These are phyloP conservation scores for Leucoptera coffeella DNA, from an alignment of 2,888 invertebrate genomes.

Conservation along the genomic window DNA sequence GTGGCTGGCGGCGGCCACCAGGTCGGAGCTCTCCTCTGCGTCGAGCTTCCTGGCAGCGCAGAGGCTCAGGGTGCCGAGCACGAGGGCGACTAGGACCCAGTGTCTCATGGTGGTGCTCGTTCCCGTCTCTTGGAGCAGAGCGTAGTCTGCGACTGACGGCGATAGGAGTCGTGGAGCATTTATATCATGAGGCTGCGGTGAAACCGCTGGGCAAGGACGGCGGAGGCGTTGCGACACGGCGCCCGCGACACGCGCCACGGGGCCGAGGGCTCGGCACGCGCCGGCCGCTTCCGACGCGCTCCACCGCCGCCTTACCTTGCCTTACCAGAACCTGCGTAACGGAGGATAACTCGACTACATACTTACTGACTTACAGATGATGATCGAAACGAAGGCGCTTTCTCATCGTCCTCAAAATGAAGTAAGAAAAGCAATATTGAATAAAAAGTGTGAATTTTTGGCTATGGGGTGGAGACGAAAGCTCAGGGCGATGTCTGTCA, in stretches of 20 bases:
- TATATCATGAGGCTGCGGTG: conserved; percentile 37
- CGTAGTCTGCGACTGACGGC: conserved; percentile 31
- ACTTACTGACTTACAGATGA: no score
- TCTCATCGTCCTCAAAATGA: no score
- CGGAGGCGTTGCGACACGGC: conserved; percentile 13
- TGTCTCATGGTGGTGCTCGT: conserved; percentile 43
- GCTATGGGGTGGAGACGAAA: no score
- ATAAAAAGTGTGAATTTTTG: no score
- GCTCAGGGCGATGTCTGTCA: no score
- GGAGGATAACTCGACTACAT: no score
- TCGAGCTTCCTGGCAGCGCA: conserved; percentile 26
- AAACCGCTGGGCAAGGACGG: conserved; percentile 46
- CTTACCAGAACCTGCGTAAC: no score
- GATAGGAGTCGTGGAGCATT: conserved; percentile 26
- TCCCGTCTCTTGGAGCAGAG: conserved; percentile 13
- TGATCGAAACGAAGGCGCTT: no score
- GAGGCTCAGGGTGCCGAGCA: conserved; percentile 22
- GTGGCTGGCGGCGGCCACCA: conserved; percentile 43
- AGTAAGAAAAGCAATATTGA: no score
- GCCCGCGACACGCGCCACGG: conserved; percentile 31
- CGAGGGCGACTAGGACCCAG: conserved; percentile 29
- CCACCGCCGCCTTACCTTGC: no score
- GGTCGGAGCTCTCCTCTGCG: conserved; percentile 25
- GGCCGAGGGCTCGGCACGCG: conserved; percentile 22
- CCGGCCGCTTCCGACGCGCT: no score